Percentiles rank a stretch among this genome's conserved stretches.
phyloP scores from a whole-genome alignment of 1,140 invertebrate genomes.

The Copidosoma floridanum region DNA sequence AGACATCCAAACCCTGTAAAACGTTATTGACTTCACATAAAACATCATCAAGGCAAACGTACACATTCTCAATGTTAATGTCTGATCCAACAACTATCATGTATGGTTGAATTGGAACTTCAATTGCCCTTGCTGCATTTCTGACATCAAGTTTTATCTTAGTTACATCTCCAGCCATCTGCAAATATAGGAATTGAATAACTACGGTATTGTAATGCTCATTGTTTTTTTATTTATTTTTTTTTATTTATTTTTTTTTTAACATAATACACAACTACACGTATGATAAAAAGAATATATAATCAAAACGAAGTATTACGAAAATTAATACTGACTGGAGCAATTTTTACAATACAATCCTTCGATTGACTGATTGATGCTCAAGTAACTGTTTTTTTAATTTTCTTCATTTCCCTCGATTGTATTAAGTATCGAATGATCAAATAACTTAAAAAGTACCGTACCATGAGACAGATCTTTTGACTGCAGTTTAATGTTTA shows the following conservation, averaged over 20 bases:
- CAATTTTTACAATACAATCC: no score
- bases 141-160: neutral
- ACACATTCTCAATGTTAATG: conserved; percentile 9
- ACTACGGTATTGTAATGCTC: neutral
- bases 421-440: neutral
- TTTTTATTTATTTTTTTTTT: neutral
- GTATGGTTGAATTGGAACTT: conserved; percentile 22
- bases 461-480: neutral
- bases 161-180: neutral
- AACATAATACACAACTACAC: no score
- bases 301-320: no score
- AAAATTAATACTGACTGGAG: no score
- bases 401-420: neutral
- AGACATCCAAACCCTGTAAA: conserved; percentile 17
- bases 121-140: neutral
- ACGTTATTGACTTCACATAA: conserved; percentile 25
- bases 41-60: conserved; percentile 20
- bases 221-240: neutral
- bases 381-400: no score
- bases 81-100: conserved; percentile 24
- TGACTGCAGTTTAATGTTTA: neutral
- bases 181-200: neutral
- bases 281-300: neutral
- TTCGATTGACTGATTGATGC: no score
- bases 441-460: neutral